Percentiles rank a stretch among this genome's conserved stretches.
phyloP scores from a whole-genome alignment of 2,888 invertebrate genomes.

The Tetropium fuscum region DNA sequence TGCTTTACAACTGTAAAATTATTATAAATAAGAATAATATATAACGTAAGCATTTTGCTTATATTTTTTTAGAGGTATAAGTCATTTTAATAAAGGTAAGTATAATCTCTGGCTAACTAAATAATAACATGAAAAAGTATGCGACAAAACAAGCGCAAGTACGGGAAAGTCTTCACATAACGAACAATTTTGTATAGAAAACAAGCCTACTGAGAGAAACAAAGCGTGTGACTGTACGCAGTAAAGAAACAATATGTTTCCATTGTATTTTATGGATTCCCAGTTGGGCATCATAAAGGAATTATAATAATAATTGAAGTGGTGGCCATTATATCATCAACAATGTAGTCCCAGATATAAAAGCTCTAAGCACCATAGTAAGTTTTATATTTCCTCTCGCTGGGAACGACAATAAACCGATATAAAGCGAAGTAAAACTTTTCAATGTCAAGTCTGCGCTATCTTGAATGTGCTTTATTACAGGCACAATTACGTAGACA shows the following conservation, averaged over 20 bases:
- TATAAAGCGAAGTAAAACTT: constrained; percentile 26
- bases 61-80: too few relatives aligned
- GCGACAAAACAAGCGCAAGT: too few relatives aligned
- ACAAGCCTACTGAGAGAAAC: too few relatives aligned
- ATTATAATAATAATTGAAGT: constrained; percentile 27
- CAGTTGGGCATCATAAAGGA: constrained; percentile 22
- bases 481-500: constrained; percentile 24
- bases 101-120: too few relatives aligned
- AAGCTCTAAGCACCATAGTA: constrained; percentile 16
- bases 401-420: constrained; percentile 26
- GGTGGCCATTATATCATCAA: constrained; percentile 22
- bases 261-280: constrained; percentile 18
- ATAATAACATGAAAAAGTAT: too few relatives aligned
- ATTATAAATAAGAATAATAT: too few relatives aligned
- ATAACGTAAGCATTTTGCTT: too few relatives aligned
- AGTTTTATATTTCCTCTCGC: constrained; percentile 27
- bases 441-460: constrained; percentile 28
- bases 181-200: too few relatives aligned
- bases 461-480: constrained; percentile 23
- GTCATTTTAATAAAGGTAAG: too few relatives aligned
- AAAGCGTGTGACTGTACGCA: too few relatives aligned
- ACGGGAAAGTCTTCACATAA: too few relatives aligned
- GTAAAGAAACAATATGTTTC: constrained; percentile 20
- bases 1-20: too few relatives aligned
- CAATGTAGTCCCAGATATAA: constrained; percentile 25